Conservation (phyloP, 2,888 invertebrate species). For the Drosophila gaucha region DNA sequence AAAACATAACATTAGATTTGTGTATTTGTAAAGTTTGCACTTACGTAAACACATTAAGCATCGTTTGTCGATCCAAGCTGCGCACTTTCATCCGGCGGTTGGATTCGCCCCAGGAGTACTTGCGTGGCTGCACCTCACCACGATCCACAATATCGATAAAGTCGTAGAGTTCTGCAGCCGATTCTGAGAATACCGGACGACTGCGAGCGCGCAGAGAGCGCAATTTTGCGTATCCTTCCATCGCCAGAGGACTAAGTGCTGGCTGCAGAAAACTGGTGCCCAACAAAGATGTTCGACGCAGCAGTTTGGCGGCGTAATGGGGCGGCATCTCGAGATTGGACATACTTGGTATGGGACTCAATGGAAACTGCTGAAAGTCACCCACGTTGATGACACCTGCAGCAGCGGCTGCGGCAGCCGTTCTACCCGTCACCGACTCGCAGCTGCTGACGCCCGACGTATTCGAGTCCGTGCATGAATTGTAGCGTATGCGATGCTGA, state of each 20-base stretch:
- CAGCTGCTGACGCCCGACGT: constrained; percentile 93
- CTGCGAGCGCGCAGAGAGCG: constrained; percentile 89
- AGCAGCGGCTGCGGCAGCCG: constrained; percentile 87
- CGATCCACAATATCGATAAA: constrained; percentile 82
- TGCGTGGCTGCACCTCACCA: constrained; percentile 71
- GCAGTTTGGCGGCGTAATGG: constrained; percentile 47
- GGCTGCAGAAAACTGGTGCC: constrained; percentile 78
- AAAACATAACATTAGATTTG: too few relatives aligned
- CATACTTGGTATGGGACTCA: constrained; percentile 95
- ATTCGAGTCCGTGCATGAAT: constrained; percentile 90
- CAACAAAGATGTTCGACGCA: constrained; percentile 80
- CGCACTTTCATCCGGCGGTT: constrained; percentile 82
- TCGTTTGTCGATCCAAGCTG: constrained; percentile 83
- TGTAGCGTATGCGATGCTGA: constrained; percentile 86
- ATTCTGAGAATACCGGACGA: constrained; percentile 89
- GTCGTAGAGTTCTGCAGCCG: constrained; percentile 86
- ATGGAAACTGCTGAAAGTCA: constrained; percentile 90
- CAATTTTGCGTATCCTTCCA: constrained; percentile 91
- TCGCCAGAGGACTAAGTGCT: constrained; percentile 90
- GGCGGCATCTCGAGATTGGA: constrained; percentile 88
- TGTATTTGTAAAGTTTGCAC: constrained; percentile 25
- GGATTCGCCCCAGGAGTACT: constrained; percentile 80
- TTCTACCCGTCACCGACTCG: constrained; percentile 89
- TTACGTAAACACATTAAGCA: constrained; percentile 80
- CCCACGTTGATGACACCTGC: constrained; percentile 86